Conservation (phyloP, 2,888 invertebrate genomes). For the Drosophila siamana region DNA sequence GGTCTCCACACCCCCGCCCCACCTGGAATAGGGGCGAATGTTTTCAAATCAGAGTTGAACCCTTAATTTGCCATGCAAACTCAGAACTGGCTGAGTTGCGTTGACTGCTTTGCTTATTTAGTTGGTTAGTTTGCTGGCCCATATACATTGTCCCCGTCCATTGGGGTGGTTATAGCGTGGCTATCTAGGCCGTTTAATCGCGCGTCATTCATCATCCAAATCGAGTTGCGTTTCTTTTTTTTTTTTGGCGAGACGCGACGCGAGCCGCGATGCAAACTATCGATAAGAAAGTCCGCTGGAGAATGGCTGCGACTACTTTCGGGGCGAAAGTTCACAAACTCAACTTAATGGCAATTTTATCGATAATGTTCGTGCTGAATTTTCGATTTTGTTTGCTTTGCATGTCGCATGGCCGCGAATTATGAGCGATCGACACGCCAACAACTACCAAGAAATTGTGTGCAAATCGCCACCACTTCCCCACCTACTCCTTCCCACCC, state of each 20-base stretch:
- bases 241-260: conserved; percentile 43
- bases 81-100: neutral
- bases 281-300: conserved; percentile 69
- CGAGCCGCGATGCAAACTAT: conserved; percentile 71
- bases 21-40: neutral
- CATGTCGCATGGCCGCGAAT: conserved; percentile 70
- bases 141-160: neutral
- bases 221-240: conserved; percentile 69
- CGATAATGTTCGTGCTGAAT: conserved; percentile 83
- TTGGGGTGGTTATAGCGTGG: conserved; percentile 40
- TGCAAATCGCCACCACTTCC: conserved; percentile 64
- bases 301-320: conserved; percentile 10
- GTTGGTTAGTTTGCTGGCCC: conserved; percentile 13
- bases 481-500: too few relatives aligned
- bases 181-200: conserved; percentile 72
- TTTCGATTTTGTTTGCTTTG: conserved; percentile 81
- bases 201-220: conserved; percentile 80
- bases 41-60: conserved; percentile 35
- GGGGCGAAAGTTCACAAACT: conserved; percentile 48
- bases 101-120: conserved; percentile 1
- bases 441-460: conserved; percentile 71
- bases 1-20: neutral
- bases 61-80: conserved; percentile 48
- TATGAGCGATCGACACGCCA: conserved; percentile 81
- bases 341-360: conserved; percentile 83